Evolutionary conservation across 2,888 invertebrate genomes (phyloP).

Genomic region (Phania funesta): DNA sequence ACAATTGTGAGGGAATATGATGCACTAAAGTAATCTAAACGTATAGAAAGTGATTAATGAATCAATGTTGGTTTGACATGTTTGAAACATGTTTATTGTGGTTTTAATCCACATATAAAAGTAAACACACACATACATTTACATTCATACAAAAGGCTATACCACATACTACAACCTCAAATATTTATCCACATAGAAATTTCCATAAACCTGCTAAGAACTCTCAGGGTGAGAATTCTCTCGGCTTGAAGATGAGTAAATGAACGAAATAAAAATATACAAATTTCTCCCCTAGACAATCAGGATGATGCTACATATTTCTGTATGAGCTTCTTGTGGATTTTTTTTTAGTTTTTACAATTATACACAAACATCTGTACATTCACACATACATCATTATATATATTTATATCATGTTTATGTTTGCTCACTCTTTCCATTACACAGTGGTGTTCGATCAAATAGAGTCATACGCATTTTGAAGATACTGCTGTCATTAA

Average conservation of each 20-base stretch:
- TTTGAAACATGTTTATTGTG: slow-evolving; percentile 33
- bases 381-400: background rate
- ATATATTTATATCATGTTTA: background rate
- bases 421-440: background rate
- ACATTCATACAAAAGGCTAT: background rate
- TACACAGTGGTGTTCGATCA: too few species aligned
- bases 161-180: too few species aligned
- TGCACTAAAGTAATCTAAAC: slow-evolving; percentile 22
- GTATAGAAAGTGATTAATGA: slow-evolving; percentile 52
- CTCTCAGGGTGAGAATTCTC: slow-evolving; percentile 27
- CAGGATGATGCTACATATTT: slow-evolving; percentile 4
- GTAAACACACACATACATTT: background rate
- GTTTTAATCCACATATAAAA: background rate
- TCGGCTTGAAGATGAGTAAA: slow-evolving; percentile 17
- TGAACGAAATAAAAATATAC: slow-evolving; percentile 9
- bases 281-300: slow-evolving; percentile 18
- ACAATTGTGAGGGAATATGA: too few species aligned
- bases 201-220: slow-evolving; percentile 4
- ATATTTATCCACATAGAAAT: background rate
- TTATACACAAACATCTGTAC: background rate
- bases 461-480: too few species aligned
- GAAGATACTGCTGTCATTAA: too few species aligned
- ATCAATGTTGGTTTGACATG: slow-evolving; percentile 53
- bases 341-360: slow-evolving; percentile 11
- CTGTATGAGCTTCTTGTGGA: slow-evolving; percentile 14